phyloP scores from a whole-genome alignment of 2,888 invertebrate genomes.

The Plemyria rubiginata region DNA sequence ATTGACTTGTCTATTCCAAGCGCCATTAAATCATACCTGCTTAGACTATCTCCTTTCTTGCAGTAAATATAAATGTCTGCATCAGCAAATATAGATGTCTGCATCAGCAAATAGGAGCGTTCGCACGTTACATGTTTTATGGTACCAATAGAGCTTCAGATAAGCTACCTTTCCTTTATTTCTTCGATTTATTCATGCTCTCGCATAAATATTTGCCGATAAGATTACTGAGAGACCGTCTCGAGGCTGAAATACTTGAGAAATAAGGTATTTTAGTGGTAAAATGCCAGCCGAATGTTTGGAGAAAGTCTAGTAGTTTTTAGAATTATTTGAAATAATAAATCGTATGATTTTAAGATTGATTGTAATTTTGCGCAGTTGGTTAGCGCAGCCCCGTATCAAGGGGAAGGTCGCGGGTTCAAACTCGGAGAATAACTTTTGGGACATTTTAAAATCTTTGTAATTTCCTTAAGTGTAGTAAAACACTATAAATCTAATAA shows the following conservation, averaged over 20 bases:
- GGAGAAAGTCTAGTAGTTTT: background rate
- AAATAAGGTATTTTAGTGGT: slow-evolving; percentile 28
- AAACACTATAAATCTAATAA: too few species aligned
- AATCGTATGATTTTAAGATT: too few species aligned
- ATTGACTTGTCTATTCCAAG: background rate
- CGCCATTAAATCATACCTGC: slow-evolving; percentile 1
- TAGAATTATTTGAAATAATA: too few species aligned
- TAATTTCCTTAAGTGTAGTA: too few species aligned
- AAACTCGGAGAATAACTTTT: too few species aligned
- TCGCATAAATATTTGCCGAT: slow-evolving; percentile 72
- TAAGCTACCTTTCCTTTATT: slow-evolving; percentile 73
- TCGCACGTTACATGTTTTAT: slow-evolving; percentile 69
- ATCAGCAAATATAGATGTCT: slow-evolving; percentile 6
- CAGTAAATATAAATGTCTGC: slow-evolving; percentile 9
- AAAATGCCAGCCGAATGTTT: slow-evolving; percentile 18
- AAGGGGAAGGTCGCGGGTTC: too few species aligned
- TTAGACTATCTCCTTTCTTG: slow-evolving; percentile 3
- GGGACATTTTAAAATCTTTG: too few species aligned
- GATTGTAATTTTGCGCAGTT: too few species aligned
- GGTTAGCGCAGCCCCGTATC: too few species aligned
- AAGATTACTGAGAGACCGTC: slow-evolving; percentile 46
- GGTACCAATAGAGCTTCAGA: slow-evolving; percentile 72
- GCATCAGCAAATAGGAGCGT: slow-evolving; percentile 45
- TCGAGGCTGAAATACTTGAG: slow-evolving; percentile 31
- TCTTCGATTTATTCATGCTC: slow-evolving; percentile 80